phyloP scores from a whole-genome alignment of 2,113 vertebrate genomes.

The Tychaedon coryphoeus region DNA sequence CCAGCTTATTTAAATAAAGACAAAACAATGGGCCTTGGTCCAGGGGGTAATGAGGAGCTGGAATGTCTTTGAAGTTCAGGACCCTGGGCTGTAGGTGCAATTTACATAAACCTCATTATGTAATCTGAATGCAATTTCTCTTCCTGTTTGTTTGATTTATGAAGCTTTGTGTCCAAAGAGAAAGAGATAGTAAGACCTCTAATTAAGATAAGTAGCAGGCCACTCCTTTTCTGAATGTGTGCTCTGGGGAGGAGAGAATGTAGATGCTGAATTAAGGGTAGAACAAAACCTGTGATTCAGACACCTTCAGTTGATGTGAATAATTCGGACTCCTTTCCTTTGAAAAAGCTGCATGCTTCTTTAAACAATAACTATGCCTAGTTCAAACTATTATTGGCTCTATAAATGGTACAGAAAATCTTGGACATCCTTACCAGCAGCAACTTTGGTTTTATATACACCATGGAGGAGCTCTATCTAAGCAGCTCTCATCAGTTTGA shows the following conservation, averaged over 20 bases:
- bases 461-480: background rate
- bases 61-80: conserved; percentile 63
- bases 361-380: background rate
- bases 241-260: background rate
- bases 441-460: background rate
- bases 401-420: background rate
- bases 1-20: conserved; percentile 51
- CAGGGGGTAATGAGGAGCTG: conserved; percentile 28
- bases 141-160: conserved; percentile 42
- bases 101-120: conserved; percentile 58
- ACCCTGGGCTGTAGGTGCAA: conserved; percentile 47
- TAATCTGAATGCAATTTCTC: conserved; percentile 36
- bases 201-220: conserved; percentile 42
- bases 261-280: background rate
- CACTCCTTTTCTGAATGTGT: background rate
- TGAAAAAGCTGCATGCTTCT: background rate
- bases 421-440: background rate
- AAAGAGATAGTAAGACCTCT: conserved; percentile 32
- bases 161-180: conserved; percentile 30
- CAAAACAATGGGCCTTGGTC: conserved; percentile 34
- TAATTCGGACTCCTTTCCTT: background rate
- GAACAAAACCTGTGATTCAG: conserved; percentile 31
- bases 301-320: background rate
- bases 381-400: background rate
- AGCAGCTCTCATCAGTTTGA: background rate